Evolutionary conservation across 1,140 invertebrate species (phyloP).

Genomic region (Saccostrea echinata): DNA sequence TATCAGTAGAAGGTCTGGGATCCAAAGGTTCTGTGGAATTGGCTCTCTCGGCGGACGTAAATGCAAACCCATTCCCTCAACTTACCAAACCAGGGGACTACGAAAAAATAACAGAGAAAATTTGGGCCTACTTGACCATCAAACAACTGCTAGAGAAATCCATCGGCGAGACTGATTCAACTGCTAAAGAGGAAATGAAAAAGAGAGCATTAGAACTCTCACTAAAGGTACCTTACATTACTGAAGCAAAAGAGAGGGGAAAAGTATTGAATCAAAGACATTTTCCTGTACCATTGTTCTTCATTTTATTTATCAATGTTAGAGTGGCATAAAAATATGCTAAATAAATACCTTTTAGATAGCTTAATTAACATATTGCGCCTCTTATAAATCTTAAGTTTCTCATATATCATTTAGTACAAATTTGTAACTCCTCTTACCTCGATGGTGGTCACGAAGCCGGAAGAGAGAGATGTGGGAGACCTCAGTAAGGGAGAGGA

Average conservation of each 20-base stretch:
- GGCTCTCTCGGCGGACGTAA: constrained; percentile 82
- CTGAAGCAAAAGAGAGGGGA: background rate
- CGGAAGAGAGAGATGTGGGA: constrained; percentile 70
- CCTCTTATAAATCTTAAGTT: no score
- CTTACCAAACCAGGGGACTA: constrained; percentile 57
- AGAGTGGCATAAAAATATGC: no score
- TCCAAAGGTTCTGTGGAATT: constrained; percentile 53
- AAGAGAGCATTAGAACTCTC: constrained; percentile 63
- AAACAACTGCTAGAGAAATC: constrained; percentile 83
- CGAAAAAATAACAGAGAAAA: constrained; percentile 82
- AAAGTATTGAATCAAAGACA: background rate
- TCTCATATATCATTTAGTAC: constrained; percentile 79
- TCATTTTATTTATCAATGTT: no score
- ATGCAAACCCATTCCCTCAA: constrained; percentile 39
- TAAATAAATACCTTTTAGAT: no score
- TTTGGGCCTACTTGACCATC: constrained; percentile 87
- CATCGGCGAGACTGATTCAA: constrained; percentile 53
- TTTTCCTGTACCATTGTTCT: background rate
- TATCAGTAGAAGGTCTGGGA: constrained; percentile 49
- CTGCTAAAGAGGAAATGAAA: constrained; percentile 55
- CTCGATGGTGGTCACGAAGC: constrained; percentile 87
- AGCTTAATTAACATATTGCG: no score
- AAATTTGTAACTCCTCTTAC: constrained; percentile 87
- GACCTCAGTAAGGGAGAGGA: constrained; percentile 54
- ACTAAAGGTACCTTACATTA: constrained; percentile 61